Evolutionary conservation across 1,140 invertebrate genomes (phyloP), one percentile per base, ranked within the genome.

Genomic region (Drosophila carrolli): DNA sequence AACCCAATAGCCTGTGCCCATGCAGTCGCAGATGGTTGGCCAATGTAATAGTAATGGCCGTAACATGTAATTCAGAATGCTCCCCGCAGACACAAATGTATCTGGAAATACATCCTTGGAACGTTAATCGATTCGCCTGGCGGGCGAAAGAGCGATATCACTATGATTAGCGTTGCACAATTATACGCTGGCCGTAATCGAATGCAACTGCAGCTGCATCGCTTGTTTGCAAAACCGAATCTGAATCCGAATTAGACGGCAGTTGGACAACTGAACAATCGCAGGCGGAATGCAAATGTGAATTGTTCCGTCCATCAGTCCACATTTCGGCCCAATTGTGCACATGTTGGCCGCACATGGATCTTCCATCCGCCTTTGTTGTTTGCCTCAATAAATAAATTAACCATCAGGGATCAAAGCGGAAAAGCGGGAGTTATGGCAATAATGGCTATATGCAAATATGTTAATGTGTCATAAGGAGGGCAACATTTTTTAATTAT

Each of bases 401-500:
- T 71, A 71, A 71, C 44, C 50, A 54, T 53, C 65, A 46, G 66
- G 40, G 66, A 71, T 71, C 71, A 75, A 23, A 29, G 40, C n/a
- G 56, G 48, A 40, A 46, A n/a, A 37, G 29, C n/a, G 40, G 60
- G n/a, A 35, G 35, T 53, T 70, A 70, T 70, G 58, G 63, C 57
- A 40, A 77, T 46, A 75, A 70, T 51, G 41, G 16, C 51, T 44
- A 38, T 57, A 58, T 54, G 75, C 65, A 77, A 77, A 78, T 65
- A 53, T 65, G 56, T 78, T 65, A 78, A 72, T 78, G 75, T 51
- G 59, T 51, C 66, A 78, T 78, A 78, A 78, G 32, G 66, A 55
- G 75, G 40, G 57, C 54, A 78, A 78, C 76, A 54, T 58, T 75
- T 76, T 78, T 78, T 78, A 78, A 78, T 78, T 78, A 78, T 78